Evolutionary conservation across 2,888 invertebrate species (phyloP).

Genomic region (Conistra vaccinii): DNA sequence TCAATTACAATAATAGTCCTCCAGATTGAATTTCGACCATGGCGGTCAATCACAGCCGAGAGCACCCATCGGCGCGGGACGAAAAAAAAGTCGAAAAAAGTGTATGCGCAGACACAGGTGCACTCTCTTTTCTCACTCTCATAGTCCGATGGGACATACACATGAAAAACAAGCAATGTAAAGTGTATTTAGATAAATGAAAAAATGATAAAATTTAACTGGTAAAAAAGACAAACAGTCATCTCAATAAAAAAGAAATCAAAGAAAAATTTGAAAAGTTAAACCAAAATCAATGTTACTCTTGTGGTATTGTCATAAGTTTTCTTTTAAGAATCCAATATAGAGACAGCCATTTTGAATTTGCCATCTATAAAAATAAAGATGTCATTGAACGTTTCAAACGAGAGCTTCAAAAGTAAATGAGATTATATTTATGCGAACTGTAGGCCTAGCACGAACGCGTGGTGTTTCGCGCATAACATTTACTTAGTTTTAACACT

Average conservation of each 20-base stretch:
- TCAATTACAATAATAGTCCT: too few relatives aligned
- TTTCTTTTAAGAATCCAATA: slow-evolving; percentile 13
- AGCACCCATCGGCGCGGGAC: too few relatives aligned
- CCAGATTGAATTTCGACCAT: too few relatives aligned
- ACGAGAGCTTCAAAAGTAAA: slow-evolving; percentile 7
- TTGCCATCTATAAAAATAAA: slow-evolving; percentile 14
- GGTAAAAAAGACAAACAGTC: slow-evolving; percentile 1
- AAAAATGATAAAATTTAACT: too few relatives aligned
- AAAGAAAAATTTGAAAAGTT: neutral
- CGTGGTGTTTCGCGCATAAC: too few relatives aligned
- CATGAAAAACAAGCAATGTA: neutral
- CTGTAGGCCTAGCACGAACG: neutral
- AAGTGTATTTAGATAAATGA: neutral
- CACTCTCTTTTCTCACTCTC: too few relatives aligned
- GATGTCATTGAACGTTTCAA: slow-evolving; percentile 8
- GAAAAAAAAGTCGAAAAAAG: too few relatives aligned
- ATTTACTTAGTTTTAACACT: too few relatives aligned
- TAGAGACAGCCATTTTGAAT: slow-evolving; percentile 7
- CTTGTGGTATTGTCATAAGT: slow-evolving; percentile 25
- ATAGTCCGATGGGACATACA: too few relatives aligned
- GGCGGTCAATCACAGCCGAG: too few relatives aligned
- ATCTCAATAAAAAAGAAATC: neutral
- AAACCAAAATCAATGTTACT: neutral
- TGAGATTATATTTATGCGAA: slow-evolving; percentile 1
- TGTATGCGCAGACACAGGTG: too few relatives aligned